These are phyloP conservation scores for Excalfactoria chinensis DNA, from an alignment of 2,113 vertebrate genomes.

Conservation along the genomic window DNA sequence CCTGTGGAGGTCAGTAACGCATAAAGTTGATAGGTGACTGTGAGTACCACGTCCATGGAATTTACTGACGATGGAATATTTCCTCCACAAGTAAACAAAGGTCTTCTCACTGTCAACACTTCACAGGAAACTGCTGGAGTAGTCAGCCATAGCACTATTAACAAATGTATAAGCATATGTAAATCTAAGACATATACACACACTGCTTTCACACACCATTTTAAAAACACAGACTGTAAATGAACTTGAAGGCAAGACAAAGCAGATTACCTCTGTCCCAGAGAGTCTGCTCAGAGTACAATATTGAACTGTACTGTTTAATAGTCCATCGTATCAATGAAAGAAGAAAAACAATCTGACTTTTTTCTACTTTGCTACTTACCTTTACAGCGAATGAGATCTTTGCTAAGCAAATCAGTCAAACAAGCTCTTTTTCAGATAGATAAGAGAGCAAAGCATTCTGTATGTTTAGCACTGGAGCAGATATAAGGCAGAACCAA, in stretches of 20 bases:
- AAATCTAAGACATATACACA: too few relatives aligned
- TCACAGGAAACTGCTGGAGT: background rate
- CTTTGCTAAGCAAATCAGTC: background rate
- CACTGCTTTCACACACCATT: too few relatives aligned
- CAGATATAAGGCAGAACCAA: background rate
- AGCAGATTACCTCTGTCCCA: background rate
- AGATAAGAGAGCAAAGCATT: background rate
- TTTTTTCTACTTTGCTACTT: background rate
- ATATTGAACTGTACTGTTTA: background rate
- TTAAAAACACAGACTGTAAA: background rate
- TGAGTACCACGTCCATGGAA: background rate
- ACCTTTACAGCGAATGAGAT: background rate
- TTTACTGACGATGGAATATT: background rate
- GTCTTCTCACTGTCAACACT: background rate
- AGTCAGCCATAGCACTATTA: accelerated
- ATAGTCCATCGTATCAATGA: background rate
- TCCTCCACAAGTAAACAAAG: background rate
- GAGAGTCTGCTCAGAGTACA: background rate
- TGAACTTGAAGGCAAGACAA: background rate
- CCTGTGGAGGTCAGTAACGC: slow-evolving; percentile 73
- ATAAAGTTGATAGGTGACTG: slow-evolving; percentile 42
- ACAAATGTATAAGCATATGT: background rate
- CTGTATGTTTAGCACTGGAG: background rate
- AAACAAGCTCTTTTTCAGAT: background rate
- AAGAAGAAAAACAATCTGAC: background rate